phyloP scores from a whole-genome alignment of 1,140 invertebrate genomes.

The Saccostrea cuccullata region DNA sequence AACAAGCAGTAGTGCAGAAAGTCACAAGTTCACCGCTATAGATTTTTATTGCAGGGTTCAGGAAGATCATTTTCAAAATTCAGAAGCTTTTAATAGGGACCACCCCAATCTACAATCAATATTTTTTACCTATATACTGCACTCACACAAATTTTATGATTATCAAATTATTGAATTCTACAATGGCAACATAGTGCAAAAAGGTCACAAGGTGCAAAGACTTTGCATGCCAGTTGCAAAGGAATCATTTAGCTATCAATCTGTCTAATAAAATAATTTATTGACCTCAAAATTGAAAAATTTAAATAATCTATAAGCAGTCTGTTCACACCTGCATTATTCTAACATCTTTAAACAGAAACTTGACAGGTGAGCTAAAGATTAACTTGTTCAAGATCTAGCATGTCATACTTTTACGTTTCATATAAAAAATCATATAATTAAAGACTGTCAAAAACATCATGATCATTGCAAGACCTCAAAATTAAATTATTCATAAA shows the following conservation, averaged over 20 bases:
- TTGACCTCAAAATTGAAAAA: background rate
- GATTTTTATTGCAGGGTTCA: background rate
- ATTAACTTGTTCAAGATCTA: background rate
- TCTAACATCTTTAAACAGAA: background rate
- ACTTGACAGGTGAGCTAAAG: background rate
- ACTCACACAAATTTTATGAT: background rate
- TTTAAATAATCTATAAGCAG: background rate
- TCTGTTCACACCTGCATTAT: background rate
- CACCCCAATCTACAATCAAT: background rate
- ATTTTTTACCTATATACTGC: background rate
- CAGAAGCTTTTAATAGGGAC: background rate
- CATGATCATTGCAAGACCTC: background rate
- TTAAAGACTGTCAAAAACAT: background rate
- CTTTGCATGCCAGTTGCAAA: background rate
- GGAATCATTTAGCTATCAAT: background rate
- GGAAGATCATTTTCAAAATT: background rate
- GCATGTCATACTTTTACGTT: background rate
- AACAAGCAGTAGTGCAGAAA: background rate
- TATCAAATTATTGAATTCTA: background rate
- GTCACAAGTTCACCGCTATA: background rate
- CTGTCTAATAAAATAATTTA: background rate
- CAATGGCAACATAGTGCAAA: background rate
- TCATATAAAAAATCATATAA: background rate
- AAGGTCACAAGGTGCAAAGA: background rate
- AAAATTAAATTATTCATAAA: slow-evolving; percentile 2